A percentile compares a stretch with the other conserved stretches of the same genome.
Evolutionary conservation across 2,113 vertebrate genomes (phyloP).

Genomic region (Caloenas nicobarica): DNA sequence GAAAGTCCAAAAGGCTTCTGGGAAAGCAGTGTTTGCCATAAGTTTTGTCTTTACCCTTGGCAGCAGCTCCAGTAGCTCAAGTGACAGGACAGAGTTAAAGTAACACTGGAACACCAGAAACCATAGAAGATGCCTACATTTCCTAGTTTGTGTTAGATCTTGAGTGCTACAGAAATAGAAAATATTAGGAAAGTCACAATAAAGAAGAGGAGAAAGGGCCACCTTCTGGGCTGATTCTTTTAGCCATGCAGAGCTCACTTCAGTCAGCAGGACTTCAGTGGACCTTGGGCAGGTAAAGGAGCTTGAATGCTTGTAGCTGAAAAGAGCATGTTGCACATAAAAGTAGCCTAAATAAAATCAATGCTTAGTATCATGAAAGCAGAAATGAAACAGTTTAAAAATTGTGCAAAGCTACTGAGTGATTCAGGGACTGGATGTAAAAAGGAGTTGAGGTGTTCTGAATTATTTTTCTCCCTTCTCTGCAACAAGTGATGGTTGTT

Average conservation of each 20-base stretch:
- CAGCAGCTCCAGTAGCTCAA: not conserved
- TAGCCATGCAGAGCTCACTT: not conserved
- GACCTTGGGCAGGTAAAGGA: not conserved
- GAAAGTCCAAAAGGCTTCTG: constrained; percentile 34
- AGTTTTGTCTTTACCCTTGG: not conserved
- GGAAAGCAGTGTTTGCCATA: not conserved
- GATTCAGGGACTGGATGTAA: not conserved
- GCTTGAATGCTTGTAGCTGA: not conserved
- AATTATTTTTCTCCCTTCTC: not conserved
- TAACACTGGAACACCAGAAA: not conserved
- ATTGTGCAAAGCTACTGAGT: not conserved
- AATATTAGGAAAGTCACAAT: not conserved
- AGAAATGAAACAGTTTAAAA: not conserved
- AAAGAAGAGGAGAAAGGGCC: not conserved
- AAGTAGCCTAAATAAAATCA: not conserved
- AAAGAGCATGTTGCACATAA: not conserved
- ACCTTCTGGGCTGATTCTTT: not conserved
- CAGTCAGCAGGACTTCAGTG: not conserved
- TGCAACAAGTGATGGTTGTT: not conserved
- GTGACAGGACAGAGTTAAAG: not conserved
- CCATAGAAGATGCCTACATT: not conserved
- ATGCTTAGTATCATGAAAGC: not conserved
- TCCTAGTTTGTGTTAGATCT: not conserved
- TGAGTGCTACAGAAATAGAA: not conserved
- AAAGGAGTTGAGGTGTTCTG: not conserved